Conservation (phyloP, 64 coral and sea anemone species). For the Acropora yongei region DNA sequence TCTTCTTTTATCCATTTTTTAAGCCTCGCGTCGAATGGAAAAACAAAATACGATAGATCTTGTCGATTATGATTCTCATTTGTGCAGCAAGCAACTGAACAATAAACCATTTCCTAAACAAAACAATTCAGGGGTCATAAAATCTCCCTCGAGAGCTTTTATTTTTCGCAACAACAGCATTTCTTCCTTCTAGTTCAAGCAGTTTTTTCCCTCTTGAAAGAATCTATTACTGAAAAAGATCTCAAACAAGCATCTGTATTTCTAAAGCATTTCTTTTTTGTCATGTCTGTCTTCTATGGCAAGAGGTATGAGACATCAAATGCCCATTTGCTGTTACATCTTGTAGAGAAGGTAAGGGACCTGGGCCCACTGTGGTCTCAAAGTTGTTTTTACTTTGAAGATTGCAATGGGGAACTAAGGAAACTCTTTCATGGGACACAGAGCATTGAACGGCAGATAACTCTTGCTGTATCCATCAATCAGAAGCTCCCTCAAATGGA, state of each 20-base stretch:
- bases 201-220: slow-evolving; percentile 35
- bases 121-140: slow-evolving; percentile 31
- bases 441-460: slow-evolving; percentile 35
- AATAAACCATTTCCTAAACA: slow-evolving; percentile 56
- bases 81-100: slow-evolving; percentile 48
- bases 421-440: slow-evolving; percentile 10
- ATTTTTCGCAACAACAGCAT: slow-evolving; percentile 34
- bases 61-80: slow-evolving; percentile 34
- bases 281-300: slow-evolving; percentile 26
- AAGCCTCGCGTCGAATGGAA: slow-evolving; percentile 27
- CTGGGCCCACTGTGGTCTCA: slow-evolving; percentile 39
- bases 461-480: background rate
- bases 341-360: slow-evolving; percentile 29
- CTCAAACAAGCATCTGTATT: slow-evolving; percentile 1
- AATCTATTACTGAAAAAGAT: slow-evolving; percentile 2
- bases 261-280: slow-evolving; percentile 25
- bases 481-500: background rate
- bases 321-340: slow-evolving; percentile 33
- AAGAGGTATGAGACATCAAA: slow-evolving; percentile 19
- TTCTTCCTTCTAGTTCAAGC: slow-evolving; percentile 42
- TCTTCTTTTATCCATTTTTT: slow-evolving; percentile 38
- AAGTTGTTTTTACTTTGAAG: slow-evolving; percentile 52
- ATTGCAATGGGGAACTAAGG: slow-evolving; percentile 46
- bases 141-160: slow-evolving; percentile 42
- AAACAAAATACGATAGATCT: slow-evolving; percentile 56